Base-by-base conservation (phyloP, 2,888 invertebrate species). In the Pemphredon lugubris region DNA sequence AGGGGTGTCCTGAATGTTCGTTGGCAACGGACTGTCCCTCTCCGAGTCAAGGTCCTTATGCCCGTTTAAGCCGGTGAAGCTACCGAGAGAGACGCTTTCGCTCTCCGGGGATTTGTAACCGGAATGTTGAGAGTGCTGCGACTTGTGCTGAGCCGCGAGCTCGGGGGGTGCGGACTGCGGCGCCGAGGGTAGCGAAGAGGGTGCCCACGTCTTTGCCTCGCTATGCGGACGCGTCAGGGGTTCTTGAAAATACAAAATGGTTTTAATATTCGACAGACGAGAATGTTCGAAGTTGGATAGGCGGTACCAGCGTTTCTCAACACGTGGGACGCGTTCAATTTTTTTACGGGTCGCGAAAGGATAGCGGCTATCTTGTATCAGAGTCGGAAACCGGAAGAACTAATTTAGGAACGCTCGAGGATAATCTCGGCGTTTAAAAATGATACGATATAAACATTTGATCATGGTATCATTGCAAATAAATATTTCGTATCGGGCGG, bases 161-260 rank as follows among this genome's bases (percentile, higher is more conserved):
- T 93, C 92, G 71, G 94, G 93, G 57, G 94, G 93, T 77, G 94
- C 93, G 69, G 94, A 94, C 87, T 93, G 93, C 69, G 93, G 93
- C 72, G 93, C 92, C 78, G 93, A 93, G 60, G 92, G 92, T 77
- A 93, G 91, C 79, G 92, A 91, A 76, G 93, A 92, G 44, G 93
- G 93, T 73, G 93, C 93, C 91, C 94, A 94, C 75, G 94, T 94
- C 91, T 95, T 96, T 88, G 95, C 94, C 92, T 96, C 96, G 91
- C 96, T 96, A 91, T 95, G 96, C 89, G 96, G 96, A 91, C 96
- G 94, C 90, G 94, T 95, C 90, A 94, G 93, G 90, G 93, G 93
- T 90, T 96, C 96, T 91, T 95, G n/a, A 94, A 47, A 26, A 50
- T 26, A 26, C 3, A n/a, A n/a, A n/a, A n/a, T n/a, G n/a, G n/a